These are phyloP conservation scores for Tricholaema leucomelas DNA, from an alignment of 2,113 vertebrate species.

Conservation along the genomic window DNA sequence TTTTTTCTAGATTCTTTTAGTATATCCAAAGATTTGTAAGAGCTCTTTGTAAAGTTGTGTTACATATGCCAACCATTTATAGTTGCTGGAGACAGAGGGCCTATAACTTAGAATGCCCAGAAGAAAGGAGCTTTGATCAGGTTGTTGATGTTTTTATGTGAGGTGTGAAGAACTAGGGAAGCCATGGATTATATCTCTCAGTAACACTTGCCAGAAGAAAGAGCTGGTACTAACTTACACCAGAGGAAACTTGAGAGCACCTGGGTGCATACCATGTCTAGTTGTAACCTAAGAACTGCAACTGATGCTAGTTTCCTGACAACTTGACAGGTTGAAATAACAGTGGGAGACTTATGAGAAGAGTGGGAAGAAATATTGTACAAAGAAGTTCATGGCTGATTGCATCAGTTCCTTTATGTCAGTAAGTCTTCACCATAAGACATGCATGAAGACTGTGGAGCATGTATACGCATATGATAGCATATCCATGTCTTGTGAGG, in stretches of 20 bases:
- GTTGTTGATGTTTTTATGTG: neutral
- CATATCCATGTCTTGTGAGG: neutral
- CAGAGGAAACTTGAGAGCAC: neutral
- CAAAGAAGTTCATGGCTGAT: slow-evolving; percentile 8
- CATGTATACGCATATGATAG: neutral
- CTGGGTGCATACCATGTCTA: neutral
- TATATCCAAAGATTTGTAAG: neutral
- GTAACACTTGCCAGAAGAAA: neutral
- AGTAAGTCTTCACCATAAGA: neutral
- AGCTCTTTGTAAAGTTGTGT: neutral
- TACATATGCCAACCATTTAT: neutral
- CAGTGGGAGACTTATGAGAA: slow-evolving; percentile 9
- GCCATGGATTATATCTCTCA: neutral
- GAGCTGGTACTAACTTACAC: neutral
- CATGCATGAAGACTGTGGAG: neutral
- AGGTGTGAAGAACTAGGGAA: neutral
- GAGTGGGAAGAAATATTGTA: neutral
- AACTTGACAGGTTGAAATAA: slow-evolving; percentile 38
- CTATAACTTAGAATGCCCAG: neutral
- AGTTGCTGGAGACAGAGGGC: rapidly evolving
- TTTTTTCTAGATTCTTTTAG: neutral
- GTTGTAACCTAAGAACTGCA: neutral
- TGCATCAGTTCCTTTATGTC: neutral
- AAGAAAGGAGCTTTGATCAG: neutral
- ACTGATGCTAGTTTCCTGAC: neutral